These are phyloP conservation scores for Tokudaia muenninki DNA, from an alignment of 2,797 vertebrate species.

Conservation along the genomic window DNA sequence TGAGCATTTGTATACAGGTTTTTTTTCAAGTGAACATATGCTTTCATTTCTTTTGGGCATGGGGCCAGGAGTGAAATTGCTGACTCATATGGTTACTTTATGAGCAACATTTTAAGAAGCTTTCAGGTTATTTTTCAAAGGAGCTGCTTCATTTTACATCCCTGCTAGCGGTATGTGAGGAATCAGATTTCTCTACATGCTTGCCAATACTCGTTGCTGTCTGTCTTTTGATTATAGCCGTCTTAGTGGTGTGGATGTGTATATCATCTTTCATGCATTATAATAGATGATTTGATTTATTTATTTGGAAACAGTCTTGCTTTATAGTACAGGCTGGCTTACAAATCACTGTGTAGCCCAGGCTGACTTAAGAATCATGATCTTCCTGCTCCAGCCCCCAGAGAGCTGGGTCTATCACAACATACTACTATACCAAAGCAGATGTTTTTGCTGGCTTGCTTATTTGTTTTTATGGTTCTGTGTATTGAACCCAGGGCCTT, in stretches of 20 bases:
- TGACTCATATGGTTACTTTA: background rate
- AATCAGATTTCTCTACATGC: background rate
- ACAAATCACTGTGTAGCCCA: background rate
- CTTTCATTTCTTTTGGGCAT: conserved; percentile 41
- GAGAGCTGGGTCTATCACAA: background rate
- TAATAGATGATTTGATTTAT: background rate
- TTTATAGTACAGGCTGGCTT: background rate
- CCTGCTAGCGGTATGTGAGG: background rate
- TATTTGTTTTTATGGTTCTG: background rate
- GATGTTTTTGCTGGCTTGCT: background rate
- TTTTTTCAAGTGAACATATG: background rate
- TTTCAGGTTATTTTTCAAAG: background rate
- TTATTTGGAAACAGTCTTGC: background rate
- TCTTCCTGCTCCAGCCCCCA: background rate
- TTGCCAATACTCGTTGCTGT: background rate
- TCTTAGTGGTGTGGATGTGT: background rate
- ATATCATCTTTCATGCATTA: background rate
- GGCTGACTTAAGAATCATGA: background rate
- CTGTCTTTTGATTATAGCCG: background rate
- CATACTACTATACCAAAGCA: background rate
- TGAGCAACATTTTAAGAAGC: conserved; percentile 10
- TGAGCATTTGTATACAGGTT: background rate
- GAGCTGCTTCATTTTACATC: background rate
- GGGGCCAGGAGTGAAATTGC: background rate
- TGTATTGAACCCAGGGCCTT: background rate